Evolutionary conservation across 2,113 vertebrate species (phyloP).

Genomic region (Ammodytes marinus): DNA sequence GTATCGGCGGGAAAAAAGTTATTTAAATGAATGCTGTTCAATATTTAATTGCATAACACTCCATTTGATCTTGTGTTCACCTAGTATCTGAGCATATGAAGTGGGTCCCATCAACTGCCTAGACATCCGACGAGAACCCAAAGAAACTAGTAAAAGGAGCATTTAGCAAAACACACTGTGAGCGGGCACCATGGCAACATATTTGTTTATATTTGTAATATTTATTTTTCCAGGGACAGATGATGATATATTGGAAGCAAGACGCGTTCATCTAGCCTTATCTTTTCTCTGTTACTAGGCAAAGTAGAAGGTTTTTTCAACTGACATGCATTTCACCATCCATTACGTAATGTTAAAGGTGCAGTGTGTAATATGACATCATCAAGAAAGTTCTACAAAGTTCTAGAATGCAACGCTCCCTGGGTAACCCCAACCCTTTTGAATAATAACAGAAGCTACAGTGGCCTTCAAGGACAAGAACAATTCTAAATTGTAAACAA

Average conservation of each 20-base stretch:
- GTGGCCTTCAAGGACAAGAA: too few relatives aligned
- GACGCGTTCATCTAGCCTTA: not conserved
- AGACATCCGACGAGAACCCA: not conserved
- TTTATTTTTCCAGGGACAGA: constrained; percentile 51
- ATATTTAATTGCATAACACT: not conserved
- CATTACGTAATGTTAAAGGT: not conserved
- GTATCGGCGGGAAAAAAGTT: not conserved
- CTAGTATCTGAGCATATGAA: not conserved
- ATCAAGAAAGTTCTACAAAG: too few relatives aligned
- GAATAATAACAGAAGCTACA: too few relatives aligned
- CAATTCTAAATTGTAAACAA: too few relatives aligned
- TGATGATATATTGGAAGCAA: constrained; percentile 4
- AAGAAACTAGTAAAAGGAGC: constrained; percentile 15
- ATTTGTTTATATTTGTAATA: constrained; percentile 29
- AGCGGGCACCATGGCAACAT: constrained; percentile 1
- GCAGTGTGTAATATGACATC: too few relatives aligned
- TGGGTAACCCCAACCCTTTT: too few relatives aligned
- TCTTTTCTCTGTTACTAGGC: not conserved
- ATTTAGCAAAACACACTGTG: constrained; percentile 48
- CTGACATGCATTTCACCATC: not conserved
- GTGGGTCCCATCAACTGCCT: not conserved
- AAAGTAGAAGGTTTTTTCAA: not conserved
- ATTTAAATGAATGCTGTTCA: not conserved
- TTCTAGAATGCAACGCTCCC: too few relatives aligned
- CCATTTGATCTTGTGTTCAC: not conserved